These are phyloP conservation scores for Rhinogobius similis DNA, from an alignment of 2,113 vertebrate species.

Conservation along the genomic window DNA sequence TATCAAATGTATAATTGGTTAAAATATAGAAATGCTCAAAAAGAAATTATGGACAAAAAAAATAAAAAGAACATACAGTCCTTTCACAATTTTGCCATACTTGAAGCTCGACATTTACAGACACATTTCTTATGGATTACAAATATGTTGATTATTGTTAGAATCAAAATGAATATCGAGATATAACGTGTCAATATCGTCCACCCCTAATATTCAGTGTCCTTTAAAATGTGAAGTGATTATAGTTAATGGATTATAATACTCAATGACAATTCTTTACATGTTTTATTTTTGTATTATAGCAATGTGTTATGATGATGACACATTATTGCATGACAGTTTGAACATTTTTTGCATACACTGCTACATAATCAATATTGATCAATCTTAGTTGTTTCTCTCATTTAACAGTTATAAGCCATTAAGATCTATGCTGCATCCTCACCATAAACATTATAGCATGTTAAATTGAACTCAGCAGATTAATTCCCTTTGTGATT, in stretches of 20 bases:
- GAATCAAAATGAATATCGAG: neutral
- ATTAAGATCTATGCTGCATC: neutral
- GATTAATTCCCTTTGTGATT: neutral
- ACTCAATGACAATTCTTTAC: too few relatives aligned
- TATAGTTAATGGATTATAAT: neutral
- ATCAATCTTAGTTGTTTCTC: neutral
- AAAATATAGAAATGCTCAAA: neutral
- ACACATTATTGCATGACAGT: too few relatives aligned
- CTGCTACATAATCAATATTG: neutral
- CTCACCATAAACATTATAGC: neutral
- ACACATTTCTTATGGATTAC: neutral
- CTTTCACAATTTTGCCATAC: neutral
- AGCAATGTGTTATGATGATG: too few relatives aligned
- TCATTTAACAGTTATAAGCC: neutral
- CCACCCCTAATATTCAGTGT: constrained; percentile 2
- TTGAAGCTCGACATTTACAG: neutral
- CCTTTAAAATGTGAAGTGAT: neutral
- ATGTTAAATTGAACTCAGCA: neutral
- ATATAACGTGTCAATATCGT: neutral
- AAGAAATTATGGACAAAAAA: neutral
- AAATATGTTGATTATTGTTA: neutral
- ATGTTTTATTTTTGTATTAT: too few relatives aligned
- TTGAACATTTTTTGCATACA: neutral
- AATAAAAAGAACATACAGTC: neutral
- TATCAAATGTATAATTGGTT: neutral